Conservation (phyloP, 2,113 vertebrate species). For the Microcebus griseorufus region DNA sequence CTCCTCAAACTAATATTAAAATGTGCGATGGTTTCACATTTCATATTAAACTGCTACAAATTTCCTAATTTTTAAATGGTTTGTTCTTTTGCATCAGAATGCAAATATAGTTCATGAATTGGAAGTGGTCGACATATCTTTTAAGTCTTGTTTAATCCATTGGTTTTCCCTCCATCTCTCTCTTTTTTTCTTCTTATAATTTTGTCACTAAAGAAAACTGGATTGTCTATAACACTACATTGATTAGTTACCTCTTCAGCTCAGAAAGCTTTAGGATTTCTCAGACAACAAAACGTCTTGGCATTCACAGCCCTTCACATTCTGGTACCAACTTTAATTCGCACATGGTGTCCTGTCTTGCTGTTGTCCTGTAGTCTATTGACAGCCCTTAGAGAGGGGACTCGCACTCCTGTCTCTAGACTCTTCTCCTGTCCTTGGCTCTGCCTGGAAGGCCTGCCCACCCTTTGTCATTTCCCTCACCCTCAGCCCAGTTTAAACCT, state of each 20-base stretch:
- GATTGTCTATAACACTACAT: neutral
- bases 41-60: neutral
- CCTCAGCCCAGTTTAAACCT: neutral
- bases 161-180: neutral
- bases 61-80: neutral
- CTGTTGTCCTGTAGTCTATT: neutral
- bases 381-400: no score
- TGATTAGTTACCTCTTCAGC: neutral
- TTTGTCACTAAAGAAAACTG: neutral
- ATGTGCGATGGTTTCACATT: neutral
- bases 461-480: neutral
- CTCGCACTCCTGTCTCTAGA: neutral
- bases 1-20: neutral
- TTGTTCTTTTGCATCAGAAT: neutral
- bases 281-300: neutral
- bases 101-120: fast-evolving
- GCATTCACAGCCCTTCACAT: neutral
- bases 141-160: neutral
- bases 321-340: no score
- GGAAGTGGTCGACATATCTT: neutral
- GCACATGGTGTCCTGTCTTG: fast-evolving
- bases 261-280: neutral
- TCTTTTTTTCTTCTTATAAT: neutral
- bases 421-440: neutral
- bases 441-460: neutral